Base-by-base conservation (phyloP, 53 echinoderm and acorn worm species). In the Holothuria scabra region DNA sequence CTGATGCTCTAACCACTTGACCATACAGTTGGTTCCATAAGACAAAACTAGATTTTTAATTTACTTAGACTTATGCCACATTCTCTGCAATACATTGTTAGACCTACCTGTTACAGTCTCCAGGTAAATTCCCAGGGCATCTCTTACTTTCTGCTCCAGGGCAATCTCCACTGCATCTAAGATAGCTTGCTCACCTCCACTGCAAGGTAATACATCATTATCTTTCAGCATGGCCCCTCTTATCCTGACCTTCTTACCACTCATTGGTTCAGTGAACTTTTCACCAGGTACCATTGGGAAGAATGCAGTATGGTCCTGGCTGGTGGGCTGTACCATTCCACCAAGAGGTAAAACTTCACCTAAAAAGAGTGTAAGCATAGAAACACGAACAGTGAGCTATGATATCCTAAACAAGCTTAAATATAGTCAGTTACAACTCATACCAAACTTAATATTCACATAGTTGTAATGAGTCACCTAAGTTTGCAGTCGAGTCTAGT, bases 301-400 rank as follows among this genome's bases (percentile, higher is more conserved):
- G 89, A 85, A 92, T 52, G 94, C 94, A 23, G 89, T 91, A 82
- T 95, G 91, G 85, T 74, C 81, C 28, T 87, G 80, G 76, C 90
- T 83, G 66, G 79, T 76, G 0, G 90, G 82, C 68, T 94, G 90
- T n/a, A 80, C 67, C 49, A 94, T 90, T 19, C 99, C 99, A 60
- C 99, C 99, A 1, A 97, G 65, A 14, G 99, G 99, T 46, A 94
- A 87, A 29, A 92, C 94, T 82, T 97, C 99, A 66, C 99, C 99
- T 95, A 75, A 30, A 28, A 11, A 52, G 52, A 52, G 52, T 52
- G 12, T 7, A 26, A 21, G 67, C 6, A 68, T 12, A 68, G 26
- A 12, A 82, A 11, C 22, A 20, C 12, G 1, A 0, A 12, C 1
- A 37, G 34, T 30, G 41, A 41, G 10, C 41, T 41, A 10, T 8